Percentiles rank a stretch among this genome's conserved stretches.
Evolutionary conservation across 2,797 vertebrate genomes (phyloP).

Genomic region (Petrocephalus schoutedeni): DNA sequence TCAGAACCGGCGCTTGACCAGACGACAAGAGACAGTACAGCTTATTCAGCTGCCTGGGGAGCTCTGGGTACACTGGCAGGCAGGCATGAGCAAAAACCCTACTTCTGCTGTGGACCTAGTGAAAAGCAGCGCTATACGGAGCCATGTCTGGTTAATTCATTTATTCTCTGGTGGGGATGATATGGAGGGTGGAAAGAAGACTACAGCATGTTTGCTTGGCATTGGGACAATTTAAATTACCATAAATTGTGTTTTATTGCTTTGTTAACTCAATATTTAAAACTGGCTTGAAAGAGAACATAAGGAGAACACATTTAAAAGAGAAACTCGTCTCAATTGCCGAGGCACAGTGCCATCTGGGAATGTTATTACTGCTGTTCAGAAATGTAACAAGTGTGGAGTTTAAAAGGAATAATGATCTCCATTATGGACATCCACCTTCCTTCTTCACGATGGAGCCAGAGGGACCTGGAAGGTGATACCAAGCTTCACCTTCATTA

Average conservation of each 20-base stretch:
- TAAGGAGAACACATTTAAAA: neutral
- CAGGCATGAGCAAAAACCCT: neutral
- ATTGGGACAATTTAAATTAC: neutral
- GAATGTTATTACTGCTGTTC: neutral
- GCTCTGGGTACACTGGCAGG: neutral
- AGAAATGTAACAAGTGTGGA: neutral
- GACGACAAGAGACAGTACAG: neutral
- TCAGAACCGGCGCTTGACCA: neutral
- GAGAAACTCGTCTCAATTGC: neutral
- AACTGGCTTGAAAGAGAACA: neutral
- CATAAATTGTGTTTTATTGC: slow-evolving; percentile 13
- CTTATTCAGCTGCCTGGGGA: neutral
- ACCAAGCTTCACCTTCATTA: neutral
- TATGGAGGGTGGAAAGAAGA: neutral
- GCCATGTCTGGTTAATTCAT: neutral
- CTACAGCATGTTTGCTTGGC: neutral
- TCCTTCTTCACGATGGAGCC: neutral
- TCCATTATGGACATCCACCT: neutral
- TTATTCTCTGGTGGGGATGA: neutral
- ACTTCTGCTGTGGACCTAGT: neutral
- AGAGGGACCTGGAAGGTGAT: neutral
- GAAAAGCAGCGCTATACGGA: neutral
- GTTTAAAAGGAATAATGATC: slow-evolving; percentile 6
- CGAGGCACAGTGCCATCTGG: neutral
- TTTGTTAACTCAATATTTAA: slow-evolving; percentile 2